phyloP scores from a whole-genome alignment of 2,113 vertebrate genomes.

The Anguilla japonica region DNA sequence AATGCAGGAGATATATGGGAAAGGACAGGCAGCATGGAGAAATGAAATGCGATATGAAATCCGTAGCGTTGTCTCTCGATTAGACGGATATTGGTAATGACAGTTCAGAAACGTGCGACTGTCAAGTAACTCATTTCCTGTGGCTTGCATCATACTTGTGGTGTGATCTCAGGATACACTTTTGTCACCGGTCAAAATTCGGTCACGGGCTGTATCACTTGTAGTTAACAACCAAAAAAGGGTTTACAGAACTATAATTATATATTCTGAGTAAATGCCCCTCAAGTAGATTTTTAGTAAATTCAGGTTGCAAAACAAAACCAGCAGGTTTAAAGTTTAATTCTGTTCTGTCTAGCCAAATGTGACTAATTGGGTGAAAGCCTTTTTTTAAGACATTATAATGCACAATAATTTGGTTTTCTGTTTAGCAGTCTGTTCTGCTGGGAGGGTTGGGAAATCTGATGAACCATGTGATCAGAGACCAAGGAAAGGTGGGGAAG shows the following conservation, averaged over 20 bases:
- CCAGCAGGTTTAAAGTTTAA: constrained; percentile 4
- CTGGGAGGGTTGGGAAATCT: constrained; percentile 5
- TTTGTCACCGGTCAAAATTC: no score
- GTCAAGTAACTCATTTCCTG: no score
- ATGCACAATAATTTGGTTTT: constrained; percentile 10
- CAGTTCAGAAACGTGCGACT: no score
- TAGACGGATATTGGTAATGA: no score
- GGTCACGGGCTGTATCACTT: no score
- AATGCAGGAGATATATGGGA: no score
- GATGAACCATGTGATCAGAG: background rate
- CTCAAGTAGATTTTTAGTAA: background rate
- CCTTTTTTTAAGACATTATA: constrained; percentile 24
- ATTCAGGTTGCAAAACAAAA: background rate
- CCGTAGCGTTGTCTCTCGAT: no score
- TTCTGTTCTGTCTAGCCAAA: constrained; percentile 6
- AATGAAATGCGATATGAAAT: no score
- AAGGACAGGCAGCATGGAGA: no score
- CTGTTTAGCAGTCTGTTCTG: constrained; percentile 17
- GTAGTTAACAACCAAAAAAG: background rate
- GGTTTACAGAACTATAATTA: background rate
- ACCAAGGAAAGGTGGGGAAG: background rate
- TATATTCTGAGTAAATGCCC: background rate
- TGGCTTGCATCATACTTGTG: no score
- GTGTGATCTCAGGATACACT: no score
- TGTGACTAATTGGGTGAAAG: constrained; percentile 26